Evolutionary conservation across 2,797 vertebrate species (phyloP).

Genomic region (Lepus townsendii): DNA sequence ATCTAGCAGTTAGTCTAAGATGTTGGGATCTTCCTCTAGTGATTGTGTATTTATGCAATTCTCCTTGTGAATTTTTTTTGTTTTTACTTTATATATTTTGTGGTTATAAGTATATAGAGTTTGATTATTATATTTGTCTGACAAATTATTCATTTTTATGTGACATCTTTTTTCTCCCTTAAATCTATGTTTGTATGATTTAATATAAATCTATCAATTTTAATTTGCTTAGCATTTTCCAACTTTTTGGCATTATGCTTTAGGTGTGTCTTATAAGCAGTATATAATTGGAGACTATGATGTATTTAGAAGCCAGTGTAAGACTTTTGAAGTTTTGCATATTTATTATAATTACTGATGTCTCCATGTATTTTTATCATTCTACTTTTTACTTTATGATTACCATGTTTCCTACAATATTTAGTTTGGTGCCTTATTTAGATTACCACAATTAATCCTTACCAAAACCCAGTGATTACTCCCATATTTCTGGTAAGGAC

Average conservation of each 20-base stretch:
- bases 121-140: constrained; percentile 2
- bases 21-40: background rate
- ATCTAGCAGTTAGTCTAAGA: background rate
- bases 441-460: constrained; percentile 16
- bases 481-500: background rate
- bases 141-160: constrained; percentile 17
- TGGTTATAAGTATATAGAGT: background rate
- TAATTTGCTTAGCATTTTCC: background rate
- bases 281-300: background rate
- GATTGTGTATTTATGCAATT: constrained; percentile 30
- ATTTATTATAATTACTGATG: background rate
- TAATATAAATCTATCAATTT: background rate
- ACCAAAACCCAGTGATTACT: background rate
- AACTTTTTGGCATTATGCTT: background rate
- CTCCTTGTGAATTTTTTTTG: constrained; percentile 10
- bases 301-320: background rate
- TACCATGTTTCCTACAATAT: background rate
- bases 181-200: background rate
- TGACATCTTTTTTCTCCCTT: background rate
- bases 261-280: background rate
- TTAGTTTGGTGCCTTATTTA: constrained; percentile 35
- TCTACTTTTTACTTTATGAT: constrained; percentile 31
- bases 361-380: background rate
- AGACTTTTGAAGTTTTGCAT: background rate
- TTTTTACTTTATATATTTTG: constrained; percentile 55